Evolutionary conservation across 2,888 invertebrate genomes (phyloP), one percentile per base, ranked within the genome.

Genomic region (Lypha dubia): DNA sequence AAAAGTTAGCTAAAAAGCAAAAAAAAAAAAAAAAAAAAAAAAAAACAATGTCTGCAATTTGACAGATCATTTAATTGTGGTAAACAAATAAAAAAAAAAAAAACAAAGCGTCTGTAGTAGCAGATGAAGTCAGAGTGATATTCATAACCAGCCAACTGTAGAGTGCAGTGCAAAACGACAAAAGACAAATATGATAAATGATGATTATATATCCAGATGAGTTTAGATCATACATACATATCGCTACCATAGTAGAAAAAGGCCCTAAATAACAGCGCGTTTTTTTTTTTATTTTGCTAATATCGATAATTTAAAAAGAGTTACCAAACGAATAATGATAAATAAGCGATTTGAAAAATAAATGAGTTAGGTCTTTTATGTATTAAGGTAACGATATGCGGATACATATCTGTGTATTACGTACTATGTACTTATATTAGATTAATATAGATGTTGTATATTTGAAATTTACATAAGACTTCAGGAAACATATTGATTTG

Each of bases 51-150:
- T n/a, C n/a, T 74, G 15, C 62, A 83, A 83, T 68, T 79, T 68
- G 77, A 83, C 83, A 83, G 77, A 74, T 79, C 83, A 79, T 83
- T 83, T 83, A 83, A 83, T 83, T 83, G 79, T 68, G 63, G 53
- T 44, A 22, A 13, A 32, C 32, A 58, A 15, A 41, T 41, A 63
- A 51, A 44, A 49, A n/a, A 13, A 32, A 20, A 58, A 15, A 41
- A 28, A 63, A 51, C 32, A 49, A n/a, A 41, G 8, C 24, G 0
- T n/a, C 20, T 24, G 24, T 41, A 51, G 44, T 24, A 41, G 41
- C 51, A 71, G 32, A 67, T 28, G 46, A 53, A 75, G 56, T 44
- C 68, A 79, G 68, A n/a, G 49, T 68, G 73, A 63, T 62, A 83
- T 60, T 20, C 38, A 32, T 51, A 22, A 80, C 51, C 67, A 74